A percentile compares a stretch with the other conserved stretches of the same genome.
phyloP scores from a whole-genome alignment of 2,113 vertebrate genomes.

The Brachypodius melanocephalos region DNA sequence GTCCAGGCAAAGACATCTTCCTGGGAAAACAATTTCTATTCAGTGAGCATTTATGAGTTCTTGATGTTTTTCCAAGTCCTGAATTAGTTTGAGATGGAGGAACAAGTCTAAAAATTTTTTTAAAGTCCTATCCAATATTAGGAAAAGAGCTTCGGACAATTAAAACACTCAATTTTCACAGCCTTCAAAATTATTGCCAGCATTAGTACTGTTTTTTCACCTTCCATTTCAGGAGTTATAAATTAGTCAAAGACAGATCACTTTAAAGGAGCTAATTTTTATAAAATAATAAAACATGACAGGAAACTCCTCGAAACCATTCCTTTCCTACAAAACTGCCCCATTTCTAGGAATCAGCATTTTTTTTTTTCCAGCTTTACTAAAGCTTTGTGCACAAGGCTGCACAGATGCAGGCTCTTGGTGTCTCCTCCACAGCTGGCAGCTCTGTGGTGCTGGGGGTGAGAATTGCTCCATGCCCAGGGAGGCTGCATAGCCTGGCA shows the following conservation, averaged over 20 bases:
- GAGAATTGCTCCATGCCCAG: background rate
- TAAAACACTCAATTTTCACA: background rate
- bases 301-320: background rate
- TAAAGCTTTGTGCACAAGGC: background rate
- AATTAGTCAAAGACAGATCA: background rate
- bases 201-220: background rate
- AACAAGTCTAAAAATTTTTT: background rate
- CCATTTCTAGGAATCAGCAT: background rate
- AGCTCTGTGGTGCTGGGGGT: background rate
- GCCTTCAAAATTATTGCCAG: background rate
- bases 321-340: background rate
- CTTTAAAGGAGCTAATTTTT: background rate
- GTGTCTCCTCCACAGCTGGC: background rate
- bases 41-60: background rate
- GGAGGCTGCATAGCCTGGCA: background rate
- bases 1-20: background rate
- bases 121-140: background rate
- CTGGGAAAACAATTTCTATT: background rate
- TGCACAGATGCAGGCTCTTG: rapidly evolving
- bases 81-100: background rate
- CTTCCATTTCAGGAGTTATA: background rate
- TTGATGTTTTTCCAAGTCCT: background rate
- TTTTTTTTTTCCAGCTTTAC: background rate
- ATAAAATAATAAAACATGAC: background rate
- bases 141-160: background rate